phyloP scores from a whole-genome alignment of 2,888 invertebrate genomes.

The Macrosiphum euphorbiae region DNA sequence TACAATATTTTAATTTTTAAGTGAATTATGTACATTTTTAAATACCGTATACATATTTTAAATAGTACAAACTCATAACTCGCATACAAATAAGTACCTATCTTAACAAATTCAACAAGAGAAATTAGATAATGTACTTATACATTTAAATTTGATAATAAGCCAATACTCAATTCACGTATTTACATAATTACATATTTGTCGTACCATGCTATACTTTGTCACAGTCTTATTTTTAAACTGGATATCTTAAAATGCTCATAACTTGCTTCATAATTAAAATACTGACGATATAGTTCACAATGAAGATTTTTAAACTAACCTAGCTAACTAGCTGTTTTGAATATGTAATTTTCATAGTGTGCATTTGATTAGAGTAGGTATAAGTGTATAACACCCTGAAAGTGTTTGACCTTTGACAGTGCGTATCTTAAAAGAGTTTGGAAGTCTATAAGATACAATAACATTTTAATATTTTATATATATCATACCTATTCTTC shows the following conservation, averaged over 20 bases:
- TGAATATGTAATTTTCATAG: not conserved
- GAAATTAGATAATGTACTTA: no score
- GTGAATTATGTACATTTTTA: no score
- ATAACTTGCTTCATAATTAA: not conserved
- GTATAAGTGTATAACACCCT: not conserved
- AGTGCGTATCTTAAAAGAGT: not conserved
- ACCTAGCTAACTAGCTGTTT: not conserved
- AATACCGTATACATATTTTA: no score
- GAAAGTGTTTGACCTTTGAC: not conserved
- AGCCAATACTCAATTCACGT: no score
- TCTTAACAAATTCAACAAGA: no score
- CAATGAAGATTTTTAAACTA: not conserved
- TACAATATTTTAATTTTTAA: no score
- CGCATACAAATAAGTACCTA: no score
- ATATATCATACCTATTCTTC: not conserved
- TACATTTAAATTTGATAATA: no score
- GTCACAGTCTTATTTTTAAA: not conserved
- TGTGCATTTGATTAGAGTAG: not conserved
- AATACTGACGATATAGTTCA: not conserved
- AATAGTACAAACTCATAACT: no score
- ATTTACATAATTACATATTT: not conserved
- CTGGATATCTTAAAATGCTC: not conserved
- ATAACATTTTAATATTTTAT: constrained; percentile 19
- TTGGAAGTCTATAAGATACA: not conserved
- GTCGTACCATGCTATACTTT: not conserved